Evolutionary conservation across 2,797 vertebrate species (phyloP).

Genomic region (Coilia nasus): DNA sequence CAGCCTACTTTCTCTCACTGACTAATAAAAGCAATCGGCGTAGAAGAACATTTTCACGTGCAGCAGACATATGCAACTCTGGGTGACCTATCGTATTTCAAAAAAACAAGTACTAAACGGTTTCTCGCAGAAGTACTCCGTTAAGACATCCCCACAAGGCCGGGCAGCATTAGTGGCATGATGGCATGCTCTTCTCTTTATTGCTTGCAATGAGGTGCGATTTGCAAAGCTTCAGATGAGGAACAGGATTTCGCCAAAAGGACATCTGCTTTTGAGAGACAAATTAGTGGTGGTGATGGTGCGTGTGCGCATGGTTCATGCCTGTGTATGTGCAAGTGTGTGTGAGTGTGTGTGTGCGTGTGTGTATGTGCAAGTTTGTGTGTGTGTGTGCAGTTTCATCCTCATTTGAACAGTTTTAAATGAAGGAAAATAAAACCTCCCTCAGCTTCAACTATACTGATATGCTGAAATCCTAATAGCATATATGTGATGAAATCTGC

Average conservation of each 20-base stretch:
- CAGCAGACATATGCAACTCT: too few species aligned
- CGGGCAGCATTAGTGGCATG: neutral
- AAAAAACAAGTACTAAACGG: slow-evolving; percentile 7
- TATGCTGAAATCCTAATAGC: neutral
- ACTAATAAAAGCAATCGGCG: too few species aligned
- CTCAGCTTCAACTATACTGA: neutral
- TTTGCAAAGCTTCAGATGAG: neutral
- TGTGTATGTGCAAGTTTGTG: neutral
- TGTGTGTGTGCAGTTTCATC: neutral
- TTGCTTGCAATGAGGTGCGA: neutral
- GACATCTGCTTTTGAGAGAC: neutral
- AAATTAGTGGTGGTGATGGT: neutral
- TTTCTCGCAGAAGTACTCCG: too few species aligned
- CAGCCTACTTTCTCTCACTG: too few species aligned
- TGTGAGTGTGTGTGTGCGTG: slow-evolving; percentile 38
- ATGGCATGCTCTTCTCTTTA: neutral
- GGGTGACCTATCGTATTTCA: too few species aligned
- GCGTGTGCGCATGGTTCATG: too few species aligned
- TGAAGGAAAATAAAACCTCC: neutral
- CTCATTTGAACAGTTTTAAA: neutral
- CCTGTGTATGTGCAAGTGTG: slow-evolving; percentile 24
- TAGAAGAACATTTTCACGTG: too few species aligned
- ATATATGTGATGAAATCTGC: too few species aligned
- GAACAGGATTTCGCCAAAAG: neutral
- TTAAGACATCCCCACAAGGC: neutral